Base-by-base conservation (phyloP, 2,113 vertebrate genomes). In the Nematolebias whitei region DNA sequence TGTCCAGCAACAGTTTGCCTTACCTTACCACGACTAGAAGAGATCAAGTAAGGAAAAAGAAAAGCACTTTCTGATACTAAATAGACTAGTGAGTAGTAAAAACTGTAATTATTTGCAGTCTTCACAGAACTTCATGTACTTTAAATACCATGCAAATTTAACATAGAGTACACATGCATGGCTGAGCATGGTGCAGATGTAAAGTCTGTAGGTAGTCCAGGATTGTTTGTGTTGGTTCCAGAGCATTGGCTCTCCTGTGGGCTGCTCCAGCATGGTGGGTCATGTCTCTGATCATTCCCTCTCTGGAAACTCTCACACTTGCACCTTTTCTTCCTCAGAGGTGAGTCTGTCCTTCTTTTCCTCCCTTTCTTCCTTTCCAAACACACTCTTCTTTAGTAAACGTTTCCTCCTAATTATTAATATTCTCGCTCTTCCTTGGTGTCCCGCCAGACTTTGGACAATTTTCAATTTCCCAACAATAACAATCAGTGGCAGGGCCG, bases 251-350 rank as follows among this genome's bases (percentile, higher is more conserved):
- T 95, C 93, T 85, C 88, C 92, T 57, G 87, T 91, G 90, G 90
- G 88, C 85, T 93, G 93, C 85, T 92, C 92, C 87, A 93, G 92
- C 90, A 90, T 94, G 89, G 91, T 91, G 90, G 93, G 92, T 87
- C 92, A 94, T 85, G 87, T 94, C 84, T 92, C 93, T 90, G 93
- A 94, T 76, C 91, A 92, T 90, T 93, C 92, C 82, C 92, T 94
- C 68, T 93, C 92, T 89, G 94, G 93, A 88, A 92, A 93, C 87
- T 94, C 94, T 83, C 91, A 92, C 87, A 93, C 90, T 92, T 93
- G 93, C 84, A 93, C 92, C 88, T 95, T 96, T 92, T 96, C 95
- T 76, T 96, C 95, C 84, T 91, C 93, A 71, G 95, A 96, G 95
- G 95, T 96, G 93, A 96, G 95, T 63, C 78, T 76, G 49, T 82